Evolutionary conservation across 2,888 invertebrate genomes (phyloP).

Genomic region (Xestia xanthographa): DNA sequence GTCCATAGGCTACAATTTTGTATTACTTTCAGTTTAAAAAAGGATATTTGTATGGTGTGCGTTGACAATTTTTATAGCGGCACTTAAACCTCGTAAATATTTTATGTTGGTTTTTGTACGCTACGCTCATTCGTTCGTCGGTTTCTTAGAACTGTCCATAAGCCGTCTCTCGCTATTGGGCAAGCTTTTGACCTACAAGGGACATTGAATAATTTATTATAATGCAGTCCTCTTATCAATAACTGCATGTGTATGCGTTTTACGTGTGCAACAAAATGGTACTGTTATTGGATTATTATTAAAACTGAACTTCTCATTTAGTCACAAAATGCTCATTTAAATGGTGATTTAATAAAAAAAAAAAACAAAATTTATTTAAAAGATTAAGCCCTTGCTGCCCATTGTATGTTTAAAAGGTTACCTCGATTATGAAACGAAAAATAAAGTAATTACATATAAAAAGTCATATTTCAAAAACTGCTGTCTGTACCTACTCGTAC

Average conservation of each 20-base stretch:
- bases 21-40: slow-evolving; percentile 58
- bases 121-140: slow-evolving; percentile 57
- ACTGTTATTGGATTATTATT: slow-evolving; percentile 13
- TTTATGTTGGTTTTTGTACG: slow-evolving; percentile 71
- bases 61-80: slow-evolving; percentile 75
- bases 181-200: slow-evolving; percentile 53
- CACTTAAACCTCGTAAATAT: slow-evolving; percentile 73
- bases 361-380: slow-evolving; percentile 3
- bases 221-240: slow-evolving; percentile 35
- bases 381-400: slow-evolving; percentile 15
- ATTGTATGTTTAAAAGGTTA: slow-evolving; percentile 32
- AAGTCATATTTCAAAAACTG: background rate
- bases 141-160: slow-evolving; percentile 68
- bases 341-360: slow-evolving; percentile 8
- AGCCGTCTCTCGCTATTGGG: slow-evolving; percentile 43
- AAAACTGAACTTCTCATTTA: slow-evolving; percentile 10
- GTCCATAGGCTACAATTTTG: slow-evolving; percentile 78
- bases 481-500: background rate
- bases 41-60: slow-evolving; percentile 59
- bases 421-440: background rate
- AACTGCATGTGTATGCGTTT: slow-evolving; percentile 13
- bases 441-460: background rate
- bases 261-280: slow-evolving; percentile 6
- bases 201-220: slow-evolving; percentile 46
- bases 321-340: slow-evolving; percentile 11